Evolutionary conservation across 53 echinoderm and acorn worm species (phyloP), one percentile per base, ranked within the genome.

Genomic region (Actinopyga echinites): DNA sequence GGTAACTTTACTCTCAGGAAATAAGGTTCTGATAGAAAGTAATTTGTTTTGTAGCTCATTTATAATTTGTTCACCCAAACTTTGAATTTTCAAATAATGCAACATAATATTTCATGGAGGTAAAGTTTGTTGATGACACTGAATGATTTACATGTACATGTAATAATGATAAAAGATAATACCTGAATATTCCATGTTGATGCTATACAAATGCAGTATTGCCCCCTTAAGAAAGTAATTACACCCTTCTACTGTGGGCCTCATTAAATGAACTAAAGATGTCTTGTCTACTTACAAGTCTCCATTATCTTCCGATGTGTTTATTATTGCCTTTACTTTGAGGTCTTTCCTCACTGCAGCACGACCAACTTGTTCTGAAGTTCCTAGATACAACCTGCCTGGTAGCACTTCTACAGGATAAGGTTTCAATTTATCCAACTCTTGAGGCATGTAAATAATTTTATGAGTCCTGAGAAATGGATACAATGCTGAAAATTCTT

Each of bases 401-500:
- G 97, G 97, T 57, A 93, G 86, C 34, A 97, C 90, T 89, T 97
- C 97, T 20, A 97, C 88, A 1, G 97, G 97, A 30, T 97, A 97
- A 8, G 97, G 92, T 62, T 83, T 69, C 3, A 97, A 84, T 20
- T 75, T 56, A 64, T 97, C 94, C 35, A 97, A 55, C 89, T 94
- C 97, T 74, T 91, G 74, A 20, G 97, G 97, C 94, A 94, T 97
- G 79, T 94, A 97, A 26, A 97, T 86, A 64, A 97, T 97, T 88
- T 97, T 93, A 74, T 97, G 97, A 54, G 97, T 97, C 28, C 97
- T 84, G 43, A 97, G 89, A 58, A 94, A 97, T 0, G 97, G 97
- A 53, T 97, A 97, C 69, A 97, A 84, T 43, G 97, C 97, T 19
- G 97, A 97, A 80, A 97, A 97, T 79, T 94, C 94, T 57, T 97